A percentile compares a stretch with the other conserved stretches of the same genome.
These are phyloP conservation scores for Willowsia nigromaculata DNA, from an alignment of 2,888 invertebrate genomes.

Conservation along the genomic window DNA sequence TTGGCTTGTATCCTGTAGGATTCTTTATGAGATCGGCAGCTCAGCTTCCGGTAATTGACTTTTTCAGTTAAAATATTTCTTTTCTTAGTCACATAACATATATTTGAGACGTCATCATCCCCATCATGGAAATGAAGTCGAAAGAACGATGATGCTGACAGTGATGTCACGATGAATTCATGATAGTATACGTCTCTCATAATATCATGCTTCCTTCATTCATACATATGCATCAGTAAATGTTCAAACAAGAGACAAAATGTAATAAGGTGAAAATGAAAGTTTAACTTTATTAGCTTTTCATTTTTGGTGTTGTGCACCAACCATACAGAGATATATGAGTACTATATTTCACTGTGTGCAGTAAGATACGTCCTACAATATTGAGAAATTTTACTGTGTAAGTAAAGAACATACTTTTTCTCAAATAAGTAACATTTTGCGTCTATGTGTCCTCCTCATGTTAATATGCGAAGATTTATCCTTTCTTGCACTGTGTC, in stretches of 20 bases:
- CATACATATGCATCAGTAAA: background rate
- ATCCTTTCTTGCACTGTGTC: no score
- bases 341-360: no score
- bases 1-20: conserved; percentile 81
- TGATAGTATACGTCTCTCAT: no score
- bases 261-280: background rate
- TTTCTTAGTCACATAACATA: background rate
- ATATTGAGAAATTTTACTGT: no score
- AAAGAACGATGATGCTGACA: background rate
- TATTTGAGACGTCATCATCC: background rate
- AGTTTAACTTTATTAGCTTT: background rate
- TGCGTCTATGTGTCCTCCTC: no score
- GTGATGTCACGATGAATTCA: background rate
- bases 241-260: background rate
- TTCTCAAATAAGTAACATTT: no score
- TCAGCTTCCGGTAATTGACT: conserved; percentile 86
- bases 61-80: background rate
- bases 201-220: background rate
- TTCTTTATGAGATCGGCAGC: conserved; percentile 80
- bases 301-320: background rate
- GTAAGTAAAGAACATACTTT: no score
- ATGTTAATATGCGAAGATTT: no score
- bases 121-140: background rate
- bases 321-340: no score
- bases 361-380: no score